Conservation (phyloP, 2,888 invertebrate genomes). For the Nezara viridula region DNA sequence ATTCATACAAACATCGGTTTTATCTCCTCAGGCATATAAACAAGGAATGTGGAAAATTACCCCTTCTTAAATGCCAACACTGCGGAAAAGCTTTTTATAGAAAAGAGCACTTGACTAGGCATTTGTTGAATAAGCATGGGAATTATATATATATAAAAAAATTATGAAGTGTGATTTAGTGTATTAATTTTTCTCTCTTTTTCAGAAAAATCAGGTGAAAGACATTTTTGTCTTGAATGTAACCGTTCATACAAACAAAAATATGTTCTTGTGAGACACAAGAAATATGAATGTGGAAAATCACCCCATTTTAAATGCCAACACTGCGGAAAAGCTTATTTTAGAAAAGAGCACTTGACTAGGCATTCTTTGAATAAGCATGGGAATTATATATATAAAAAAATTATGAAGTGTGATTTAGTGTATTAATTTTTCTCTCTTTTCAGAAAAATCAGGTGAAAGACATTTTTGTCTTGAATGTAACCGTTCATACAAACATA, state of each 20-base stretch:
- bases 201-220: background rate
- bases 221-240: background rate
- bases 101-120: background rate
- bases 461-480: background rate
- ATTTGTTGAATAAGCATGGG: constrained; percentile 8
- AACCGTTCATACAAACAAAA: constrained; percentile 48
- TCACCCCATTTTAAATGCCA: background rate
- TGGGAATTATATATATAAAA: background rate
- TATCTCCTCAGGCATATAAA: constrained; percentile 17
- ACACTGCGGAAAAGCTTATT: background rate
- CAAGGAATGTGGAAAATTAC: constrained; percentile 1
- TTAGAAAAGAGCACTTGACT: background rate
- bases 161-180: background rate
- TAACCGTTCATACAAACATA: constrained; percentile 41
- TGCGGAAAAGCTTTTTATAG: constrained; percentile 5
- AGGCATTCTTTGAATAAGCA: constrained; percentile 13
- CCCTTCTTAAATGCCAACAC: background rate
- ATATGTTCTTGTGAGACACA: background rate
- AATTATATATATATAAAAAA: background rate
- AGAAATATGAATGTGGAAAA: background rate
- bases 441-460: background rate
- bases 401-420: background rate
- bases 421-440: background rate
- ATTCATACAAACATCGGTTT: background rate
- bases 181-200: background rate